phyloP scores from a whole-genome alignment of 2,797 vertebrate species.

The Adrianichthys oophorus region DNA sequence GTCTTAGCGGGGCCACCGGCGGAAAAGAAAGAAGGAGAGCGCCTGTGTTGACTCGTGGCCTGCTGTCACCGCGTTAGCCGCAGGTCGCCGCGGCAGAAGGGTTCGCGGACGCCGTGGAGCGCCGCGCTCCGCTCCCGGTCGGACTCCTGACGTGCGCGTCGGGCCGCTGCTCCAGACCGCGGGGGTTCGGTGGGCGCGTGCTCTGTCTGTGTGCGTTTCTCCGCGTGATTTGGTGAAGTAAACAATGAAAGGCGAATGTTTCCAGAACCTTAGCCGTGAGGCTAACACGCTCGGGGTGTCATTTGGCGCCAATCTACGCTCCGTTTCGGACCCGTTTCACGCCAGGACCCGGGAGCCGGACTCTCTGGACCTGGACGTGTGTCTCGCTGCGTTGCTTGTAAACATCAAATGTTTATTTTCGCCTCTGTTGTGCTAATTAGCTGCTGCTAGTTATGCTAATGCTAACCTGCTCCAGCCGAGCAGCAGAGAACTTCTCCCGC shows the following conservation, averaged over 20 bases:
- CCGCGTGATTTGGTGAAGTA: conserved; percentile 27
- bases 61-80: conserved; percentile 73
- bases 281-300: conserved; percentile 33
- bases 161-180: accelerated
- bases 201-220: not conserved
- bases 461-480: conserved; percentile 45
- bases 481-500: conserved; percentile 66
- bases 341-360: accelerated
- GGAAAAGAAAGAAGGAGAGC: conserved; percentile 67
- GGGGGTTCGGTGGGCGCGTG: not conserved
- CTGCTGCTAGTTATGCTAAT: conserved; percentile 43
- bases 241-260: conserved; percentile 53
- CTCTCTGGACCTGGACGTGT: no score
- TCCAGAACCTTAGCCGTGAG: conserved; percentile 21
- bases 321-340: not conserved
- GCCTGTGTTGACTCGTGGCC: conserved; percentile 80
- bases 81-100: conserved; percentile 28
- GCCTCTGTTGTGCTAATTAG: conserved; percentile 1
- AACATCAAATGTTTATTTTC: not conserved
- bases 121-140: accelerated
- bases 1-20: conserved; percentile 26
- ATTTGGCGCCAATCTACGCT: conserved; percentile 25
- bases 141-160: not conserved
- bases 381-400: no score
- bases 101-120: not conserved